Evolutionary conservation across 2,113 vertebrate genomes (phyloP).

Genomic region (Gracilinanus agilis): DNA sequence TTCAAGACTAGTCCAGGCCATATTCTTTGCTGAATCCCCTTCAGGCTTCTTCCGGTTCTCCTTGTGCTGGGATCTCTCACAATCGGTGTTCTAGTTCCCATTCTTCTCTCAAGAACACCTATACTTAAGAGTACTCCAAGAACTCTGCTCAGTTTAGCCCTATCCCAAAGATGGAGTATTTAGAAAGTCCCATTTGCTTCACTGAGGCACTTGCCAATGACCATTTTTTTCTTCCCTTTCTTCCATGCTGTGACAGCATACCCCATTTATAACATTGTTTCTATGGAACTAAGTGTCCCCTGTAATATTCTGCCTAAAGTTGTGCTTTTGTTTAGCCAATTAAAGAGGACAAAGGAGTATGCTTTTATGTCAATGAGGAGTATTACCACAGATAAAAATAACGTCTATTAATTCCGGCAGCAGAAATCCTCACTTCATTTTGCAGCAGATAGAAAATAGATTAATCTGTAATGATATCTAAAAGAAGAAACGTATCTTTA

Average conservation of each 20-base stretch:
- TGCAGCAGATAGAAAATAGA: constrained; percentile 52
- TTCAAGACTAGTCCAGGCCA: background rate
- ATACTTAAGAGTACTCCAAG: background rate
- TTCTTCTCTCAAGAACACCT: background rate
- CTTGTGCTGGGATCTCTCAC: background rate
- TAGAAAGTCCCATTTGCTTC: background rate
- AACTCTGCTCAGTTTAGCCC: background rate
- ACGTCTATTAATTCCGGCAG: constrained; percentile 72
- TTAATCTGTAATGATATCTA: constrained; percentile 41
- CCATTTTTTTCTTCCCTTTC: background rate
- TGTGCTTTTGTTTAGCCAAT: background rate
- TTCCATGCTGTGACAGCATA: background rate
- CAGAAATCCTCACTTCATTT: constrained; percentile 56
- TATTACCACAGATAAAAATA: constrained; percentile 46
- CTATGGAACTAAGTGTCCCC: background rate
- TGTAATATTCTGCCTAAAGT: background rate
- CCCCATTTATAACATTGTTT: background rate
- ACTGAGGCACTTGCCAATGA: background rate
- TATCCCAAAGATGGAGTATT: background rate
- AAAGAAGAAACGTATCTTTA: background rate
- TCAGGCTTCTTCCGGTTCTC: background rate
- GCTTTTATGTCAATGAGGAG: constrained; percentile 58
- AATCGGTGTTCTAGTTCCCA: background rate
- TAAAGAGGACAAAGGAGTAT: constrained; percentile 1
- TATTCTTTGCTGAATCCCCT: background rate